Evolutionary conservation across 2,113 vertebrate species (phyloP), one percentile per base, ranked within the genome.

Genomic region (Pteropus alecto): DNA sequence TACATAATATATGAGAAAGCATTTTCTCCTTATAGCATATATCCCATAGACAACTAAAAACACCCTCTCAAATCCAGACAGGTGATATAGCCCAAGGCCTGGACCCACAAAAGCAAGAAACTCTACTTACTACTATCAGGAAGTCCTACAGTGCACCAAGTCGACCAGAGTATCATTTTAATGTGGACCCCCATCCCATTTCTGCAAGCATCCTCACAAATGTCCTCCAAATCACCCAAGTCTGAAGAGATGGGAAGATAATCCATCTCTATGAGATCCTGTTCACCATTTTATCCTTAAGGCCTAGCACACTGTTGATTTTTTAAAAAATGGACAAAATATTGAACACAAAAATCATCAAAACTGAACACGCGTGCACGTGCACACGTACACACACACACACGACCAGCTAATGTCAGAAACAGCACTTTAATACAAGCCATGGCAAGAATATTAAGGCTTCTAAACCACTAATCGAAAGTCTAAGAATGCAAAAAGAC

Each of bases 401-500:
- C 51, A 51, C 51, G 14, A 51, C 28, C 21, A 88, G 54, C 30
- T 67, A 76, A 88, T 74, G 91, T 91, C 70, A 93, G 63, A 82
- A 92, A 92, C 10, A 58, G 22, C 19, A 77, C 56, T 93, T 95
- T 81, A 87, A 77, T 12, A 90, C 5, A 97, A 81, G 35, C 22
- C 41, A 21, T 56, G 33, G n/a, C 68, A 93, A 88, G 67, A 87
- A 54, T 14, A 56, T 16, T 30, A 67, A 87, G 56, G 16, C 22
- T 96, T 90, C 46, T 73, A 68, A 90, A 56, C 3, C 28, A 78
- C 35, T 87, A 43, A 83, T 76, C 56, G 83, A 91, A 95, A 87
- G n/a, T 81, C 28, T 30, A 93, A 86, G 48, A 86, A 63, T 54
- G 35, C 48, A 56, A 78, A 89, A 67, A 79, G 21, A 58, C 78